phyloP scores from a whole-genome alignment of 2,113 vertebrate species.

The Vimba vimba region DNA sequence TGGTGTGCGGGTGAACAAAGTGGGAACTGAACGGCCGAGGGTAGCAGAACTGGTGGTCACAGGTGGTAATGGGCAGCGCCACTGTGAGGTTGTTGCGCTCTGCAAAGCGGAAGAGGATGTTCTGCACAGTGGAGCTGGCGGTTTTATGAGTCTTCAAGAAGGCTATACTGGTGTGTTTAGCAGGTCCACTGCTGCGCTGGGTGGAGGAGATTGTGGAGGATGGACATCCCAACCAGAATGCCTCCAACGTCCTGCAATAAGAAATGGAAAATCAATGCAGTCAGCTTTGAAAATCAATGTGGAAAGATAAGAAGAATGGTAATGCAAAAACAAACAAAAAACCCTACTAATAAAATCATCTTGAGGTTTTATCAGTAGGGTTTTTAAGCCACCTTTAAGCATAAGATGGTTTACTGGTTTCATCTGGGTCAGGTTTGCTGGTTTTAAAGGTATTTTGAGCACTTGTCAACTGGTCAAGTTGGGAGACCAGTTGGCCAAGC shows the following conservation, averaged over 20 bases:
- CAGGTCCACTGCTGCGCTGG: constrained; percentile 22
- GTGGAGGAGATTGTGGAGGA: constrained; percentile 44
- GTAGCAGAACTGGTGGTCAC: constrained; percentile 88
- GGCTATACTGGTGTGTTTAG: constrained; percentile 81
- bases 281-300: not conserved
- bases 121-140: constrained; percentile 86
- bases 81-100: constrained; percentile 86
- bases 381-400: too few relatives aligned
- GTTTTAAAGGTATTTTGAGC: not conserved
- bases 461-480: not conserved
- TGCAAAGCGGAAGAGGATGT: constrained; percentile 87
- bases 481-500: not conserved
- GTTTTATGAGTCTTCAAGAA: constrained; percentile 93
- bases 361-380: too few relatives aligned
- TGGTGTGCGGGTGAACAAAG: constrained; percentile 83
- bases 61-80: constrained; percentile 80
- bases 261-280: not conserved
- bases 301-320: not conserved
- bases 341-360: not conserved
- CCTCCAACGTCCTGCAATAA: constrained; percentile 74
- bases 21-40: constrained; percentile 78
- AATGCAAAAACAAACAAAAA: not conserved
- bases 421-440: not conserved
- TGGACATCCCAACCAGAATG: constrained; percentile 70
- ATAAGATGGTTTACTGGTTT: not conserved